phyloP scores from a whole-genome alignment of 2,888 invertebrate genomes.

The Eilema caniola region DNA sequence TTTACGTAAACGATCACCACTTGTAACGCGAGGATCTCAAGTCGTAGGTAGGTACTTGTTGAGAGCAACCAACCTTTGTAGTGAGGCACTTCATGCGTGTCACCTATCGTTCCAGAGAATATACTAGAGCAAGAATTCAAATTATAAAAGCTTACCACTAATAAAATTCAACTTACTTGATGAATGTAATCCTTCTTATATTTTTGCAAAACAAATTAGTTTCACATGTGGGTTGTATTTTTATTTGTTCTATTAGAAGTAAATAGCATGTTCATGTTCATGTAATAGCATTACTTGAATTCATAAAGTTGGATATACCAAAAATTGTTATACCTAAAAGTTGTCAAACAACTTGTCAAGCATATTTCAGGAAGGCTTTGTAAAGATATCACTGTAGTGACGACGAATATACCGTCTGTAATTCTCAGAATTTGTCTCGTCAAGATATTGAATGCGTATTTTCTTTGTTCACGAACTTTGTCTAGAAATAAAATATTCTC shows the following conservation, averaged over 20 bases:
- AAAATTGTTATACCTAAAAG: background rate
- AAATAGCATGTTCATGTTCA: background rate
- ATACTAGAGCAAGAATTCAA: background rate
- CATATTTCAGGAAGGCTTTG: slow-evolving; percentile 14
- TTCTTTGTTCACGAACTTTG: background rate
- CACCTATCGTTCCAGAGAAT: background rate
- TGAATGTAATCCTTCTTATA: too few relatives aligned
- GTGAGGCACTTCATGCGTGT: background rate
- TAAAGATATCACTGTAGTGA: slow-evolving; percentile 14
- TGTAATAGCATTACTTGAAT: background rate
- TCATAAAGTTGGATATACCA: background rate
- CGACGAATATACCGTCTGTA: slow-evolving; percentile 9
- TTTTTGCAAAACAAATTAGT: too few relatives aligned
- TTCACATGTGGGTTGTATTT: too few relatives aligned
- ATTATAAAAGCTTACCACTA: background rate
- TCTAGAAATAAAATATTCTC: background rate
- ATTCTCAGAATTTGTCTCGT: slow-evolving; percentile 14
- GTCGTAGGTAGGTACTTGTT: too few relatives aligned
- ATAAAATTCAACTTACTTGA: background rate
- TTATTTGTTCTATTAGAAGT: background rate
- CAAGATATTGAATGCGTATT: background rate
- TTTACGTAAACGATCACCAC: background rate
- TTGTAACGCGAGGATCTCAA: background rate
- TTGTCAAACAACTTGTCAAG: slow-evolving; percentile 12
- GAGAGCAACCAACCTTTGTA: background rate